These are phyloP conservation scores for Brienomyrus longianalis DNA, from an alignment of 2,113 vertebrate genomes.

Conservation along the genomic window DNA sequence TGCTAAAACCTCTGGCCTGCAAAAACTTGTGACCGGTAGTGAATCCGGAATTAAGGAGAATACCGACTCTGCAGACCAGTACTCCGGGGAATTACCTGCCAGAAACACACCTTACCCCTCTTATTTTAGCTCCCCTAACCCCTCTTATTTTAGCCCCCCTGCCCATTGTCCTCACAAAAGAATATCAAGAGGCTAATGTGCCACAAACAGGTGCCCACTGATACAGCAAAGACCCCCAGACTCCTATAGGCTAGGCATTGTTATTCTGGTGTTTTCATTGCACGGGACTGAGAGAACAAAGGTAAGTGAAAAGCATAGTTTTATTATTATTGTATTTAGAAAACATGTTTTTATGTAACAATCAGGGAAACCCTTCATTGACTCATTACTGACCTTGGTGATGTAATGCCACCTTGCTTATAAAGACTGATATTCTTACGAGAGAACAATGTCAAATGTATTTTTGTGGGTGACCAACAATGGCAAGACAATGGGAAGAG, in stretches of 20 bases:
- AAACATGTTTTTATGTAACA: neutral
- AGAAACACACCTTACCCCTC: constrained; percentile 47
- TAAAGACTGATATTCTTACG: neutral
- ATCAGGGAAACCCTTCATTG: neutral
- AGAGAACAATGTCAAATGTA: neutral
- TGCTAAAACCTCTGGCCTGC: too few species aligned
- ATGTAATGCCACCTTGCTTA: neutral
- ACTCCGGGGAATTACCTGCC: constrained; percentile 41
- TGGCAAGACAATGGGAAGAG: neutral
- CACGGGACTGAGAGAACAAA: constrained; percentile 40
- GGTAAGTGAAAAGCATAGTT: constrained; percentile 39
- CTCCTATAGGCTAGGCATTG: constrained; percentile 13
- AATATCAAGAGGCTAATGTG: constrained; percentile 36
- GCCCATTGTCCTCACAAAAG: constrained; percentile 52
- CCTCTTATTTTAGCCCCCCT: constrained; percentile 42
- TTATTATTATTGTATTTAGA: neutral
- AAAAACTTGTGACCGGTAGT: too few species aligned
- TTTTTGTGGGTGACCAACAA: neutral
- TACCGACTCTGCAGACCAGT: neutral
- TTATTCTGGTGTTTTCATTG: constrained; percentile 31
- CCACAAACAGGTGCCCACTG: constrained; percentile 52
- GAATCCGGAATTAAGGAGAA: neutral
- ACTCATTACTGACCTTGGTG: neutral
- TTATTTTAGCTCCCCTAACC: constrained; percentile 44
- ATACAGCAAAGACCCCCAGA: constrained; percentile 27